Conservation (phyloP, 2,797 vertebrate species). For the Coccyzus lansbergi region DNA sequence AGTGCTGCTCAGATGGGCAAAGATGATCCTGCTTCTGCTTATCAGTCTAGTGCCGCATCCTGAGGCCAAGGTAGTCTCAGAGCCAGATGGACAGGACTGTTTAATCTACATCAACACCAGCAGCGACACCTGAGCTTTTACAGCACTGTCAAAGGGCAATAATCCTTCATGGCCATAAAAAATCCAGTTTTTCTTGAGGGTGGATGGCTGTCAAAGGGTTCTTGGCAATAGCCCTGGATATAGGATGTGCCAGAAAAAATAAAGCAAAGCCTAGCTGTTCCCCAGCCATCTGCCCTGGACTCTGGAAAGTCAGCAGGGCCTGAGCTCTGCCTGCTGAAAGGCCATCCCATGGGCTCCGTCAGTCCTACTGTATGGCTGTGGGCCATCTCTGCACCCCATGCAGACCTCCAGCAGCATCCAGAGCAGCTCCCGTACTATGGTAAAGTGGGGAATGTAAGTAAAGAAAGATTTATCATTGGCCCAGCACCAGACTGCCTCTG, state of each 20-base stretch:
- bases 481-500: fast-evolving
- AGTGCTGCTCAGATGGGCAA: neutral
- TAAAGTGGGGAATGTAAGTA: neutral
- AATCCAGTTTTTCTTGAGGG: neutral
- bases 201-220: neutral
- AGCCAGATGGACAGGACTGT: neutral
- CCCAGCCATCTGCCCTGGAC: neutral
- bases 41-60: fast-evolving
- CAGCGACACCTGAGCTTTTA: neutral
- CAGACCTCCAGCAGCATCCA: neutral
- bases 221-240: neutral
- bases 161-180: neutral
- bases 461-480: too few species aligned
- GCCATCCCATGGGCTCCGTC: neutral
- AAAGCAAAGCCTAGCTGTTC: neutral
- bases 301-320: neutral
- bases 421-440: neutral
- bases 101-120: neutral
- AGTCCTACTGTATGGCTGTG: fast-evolving
- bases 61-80: neutral
- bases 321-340: neutral
- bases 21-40: neutral
- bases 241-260: neutral
- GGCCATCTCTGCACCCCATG: neutral
- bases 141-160: neutral